Conservation (phyloP, 2,797 vertebrate genomes). For the Phataginus tetradactyla region DNA sequence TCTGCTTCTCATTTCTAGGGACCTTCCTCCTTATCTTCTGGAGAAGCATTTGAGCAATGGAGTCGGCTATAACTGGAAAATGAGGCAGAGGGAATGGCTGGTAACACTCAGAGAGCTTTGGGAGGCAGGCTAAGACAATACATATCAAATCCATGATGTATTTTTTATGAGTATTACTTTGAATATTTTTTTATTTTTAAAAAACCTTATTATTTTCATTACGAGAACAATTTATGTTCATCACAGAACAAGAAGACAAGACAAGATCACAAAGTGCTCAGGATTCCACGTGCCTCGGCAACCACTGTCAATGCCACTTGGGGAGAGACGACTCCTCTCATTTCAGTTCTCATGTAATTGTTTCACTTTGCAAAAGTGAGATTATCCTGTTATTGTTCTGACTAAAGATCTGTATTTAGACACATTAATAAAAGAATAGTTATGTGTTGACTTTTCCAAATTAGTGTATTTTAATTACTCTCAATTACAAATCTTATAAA, state of each 20-base stretch:
- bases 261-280: neutral
- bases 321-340: neutral
- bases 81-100: neutral
- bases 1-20: neutral
- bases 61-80: neutral
- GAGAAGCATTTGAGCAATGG: neutral
- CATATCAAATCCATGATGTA: neutral
- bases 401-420: constrained; percentile 23
- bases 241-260: neutral
- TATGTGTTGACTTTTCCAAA: constrained; percentile 39
- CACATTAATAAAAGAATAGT: constrained; percentile 39
- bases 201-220: neutral
- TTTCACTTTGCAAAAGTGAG: neutral
- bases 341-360: neutral
- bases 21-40: neutral
- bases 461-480: constrained; percentile 41
- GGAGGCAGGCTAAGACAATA: neutral
- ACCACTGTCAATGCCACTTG: neutral
- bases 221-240: constrained; percentile 1
- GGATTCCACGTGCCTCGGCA: neutral
- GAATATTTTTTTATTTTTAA: neutral
- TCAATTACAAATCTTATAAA: neutral
- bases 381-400: neutral
- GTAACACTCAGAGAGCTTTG: neutral
- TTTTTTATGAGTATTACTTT: neutral